Percentiles rank a stretch among this genome's conserved stretches.
Conservation (phyloP, 2,797 vertebrate genomes). For the Eidolon dupreanum region DNA sequence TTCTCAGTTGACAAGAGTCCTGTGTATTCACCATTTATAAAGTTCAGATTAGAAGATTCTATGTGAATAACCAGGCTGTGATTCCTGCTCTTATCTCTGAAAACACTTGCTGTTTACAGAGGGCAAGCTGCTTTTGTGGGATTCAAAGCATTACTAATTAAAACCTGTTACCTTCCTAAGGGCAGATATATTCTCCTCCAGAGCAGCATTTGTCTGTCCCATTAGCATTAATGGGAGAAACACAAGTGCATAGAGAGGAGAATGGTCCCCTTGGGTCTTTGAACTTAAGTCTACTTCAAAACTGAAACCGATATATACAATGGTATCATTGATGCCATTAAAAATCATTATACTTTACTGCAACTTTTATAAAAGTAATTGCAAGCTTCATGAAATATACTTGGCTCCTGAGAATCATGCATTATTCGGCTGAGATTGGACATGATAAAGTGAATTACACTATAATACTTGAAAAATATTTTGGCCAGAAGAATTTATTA, state of each 20-base stretch:
- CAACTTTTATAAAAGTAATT: constrained; percentile 76
- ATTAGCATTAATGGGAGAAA: constrained; percentile 64
- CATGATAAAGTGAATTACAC: constrained; percentile 60
- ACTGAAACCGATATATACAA: constrained; percentile 70
- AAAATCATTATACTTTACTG: constrained; percentile 78
- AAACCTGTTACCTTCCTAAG: constrained; percentile 73
- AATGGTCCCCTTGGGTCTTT: constrained; percentile 74
- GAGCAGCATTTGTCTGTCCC: constrained; percentile 65
- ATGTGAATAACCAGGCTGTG: neutral
- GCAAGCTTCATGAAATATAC: constrained; percentile 71
- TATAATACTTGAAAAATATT: constrained; percentile 72
- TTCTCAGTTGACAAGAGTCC: neutral
- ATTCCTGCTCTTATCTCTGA: neutral
- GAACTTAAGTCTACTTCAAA: constrained; percentile 80
- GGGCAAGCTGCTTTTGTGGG: constrained; percentile 63
- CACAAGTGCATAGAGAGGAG: constrained; percentile 69
- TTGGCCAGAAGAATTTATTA: constrained; percentile 62
- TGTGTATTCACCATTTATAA: neutral
- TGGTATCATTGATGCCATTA: constrained; percentile 73
- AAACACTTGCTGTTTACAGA: constrained; percentile 68
- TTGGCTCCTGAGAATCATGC: constrained; percentile 47
- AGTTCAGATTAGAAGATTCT: constrained; percentile 28
- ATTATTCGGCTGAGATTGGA: constrained; percentile 56
- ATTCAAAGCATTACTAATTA: constrained; percentile 70
- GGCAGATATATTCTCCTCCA: constrained; percentile 62